A percentile compares a stretch with the other conserved stretches of the same genome.
phyloP scores from a whole-genome alignment of 2,888 invertebrate genomes.

The Cantharis flavilabris region DNA sequence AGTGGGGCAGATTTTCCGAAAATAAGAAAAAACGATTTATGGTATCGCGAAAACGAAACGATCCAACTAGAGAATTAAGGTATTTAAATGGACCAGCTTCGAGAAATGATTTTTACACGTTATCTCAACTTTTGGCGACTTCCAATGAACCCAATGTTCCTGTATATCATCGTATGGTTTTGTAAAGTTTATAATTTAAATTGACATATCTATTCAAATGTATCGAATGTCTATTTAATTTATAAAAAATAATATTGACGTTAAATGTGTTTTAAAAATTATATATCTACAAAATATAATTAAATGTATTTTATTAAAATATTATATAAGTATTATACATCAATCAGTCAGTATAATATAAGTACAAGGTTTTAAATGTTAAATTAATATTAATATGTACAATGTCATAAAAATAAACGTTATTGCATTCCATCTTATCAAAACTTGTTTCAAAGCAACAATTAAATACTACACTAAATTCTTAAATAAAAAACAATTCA shows the following conservation, averaged over 20 bases:
- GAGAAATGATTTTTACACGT: conserved; percentile 63
- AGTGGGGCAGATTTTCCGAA: conserved; percentile 42
- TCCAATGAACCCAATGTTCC: conserved; percentile 61
- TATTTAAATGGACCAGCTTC: conserved; percentile 45
- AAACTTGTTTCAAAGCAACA: conserved; percentile 1
- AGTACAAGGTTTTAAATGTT: conserved; percentile 24
- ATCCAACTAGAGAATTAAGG: conserved; percentile 52
- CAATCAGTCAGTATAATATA: conserved; percentile 52
- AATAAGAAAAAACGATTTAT: conserved; percentile 62
- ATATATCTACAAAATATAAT: conserved; percentile 16
- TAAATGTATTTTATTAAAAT: conserved; percentile 40
- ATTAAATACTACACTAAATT: background rate
- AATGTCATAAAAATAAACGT: conserved; percentile 20
- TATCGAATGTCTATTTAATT: conserved; percentile 13
- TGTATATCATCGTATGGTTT: conserved; percentile 64
- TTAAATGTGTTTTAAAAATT: conserved; percentile 24
- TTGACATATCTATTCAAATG: conserved; percentile 16
- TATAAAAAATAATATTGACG: conserved; percentile 17
- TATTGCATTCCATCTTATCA: conserved; percentile 24
- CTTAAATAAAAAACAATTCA: background rate
- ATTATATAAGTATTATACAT: conserved; percentile 18
- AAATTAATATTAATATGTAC: conserved; percentile 1
- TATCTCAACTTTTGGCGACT: conserved; percentile 62
- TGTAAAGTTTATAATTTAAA: conserved; percentile 53
- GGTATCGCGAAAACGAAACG: conserved; percentile 62